Evolutionary conservation across 2,797 vertebrate genomes (phyloP).

Genomic region (Tiaroga cobitis): DNA sequence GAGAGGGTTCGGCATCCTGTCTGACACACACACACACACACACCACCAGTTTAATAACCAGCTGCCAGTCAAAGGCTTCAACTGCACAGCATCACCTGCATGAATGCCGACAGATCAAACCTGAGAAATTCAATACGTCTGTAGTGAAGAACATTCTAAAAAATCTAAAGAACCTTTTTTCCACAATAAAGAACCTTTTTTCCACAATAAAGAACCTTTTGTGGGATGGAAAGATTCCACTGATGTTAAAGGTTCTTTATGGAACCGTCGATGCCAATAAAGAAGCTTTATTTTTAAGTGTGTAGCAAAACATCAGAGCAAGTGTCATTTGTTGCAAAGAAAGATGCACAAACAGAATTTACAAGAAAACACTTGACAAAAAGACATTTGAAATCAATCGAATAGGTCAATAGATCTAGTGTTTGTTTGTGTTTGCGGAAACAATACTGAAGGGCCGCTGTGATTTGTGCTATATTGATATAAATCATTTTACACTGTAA

Average conservation of each 20-base stretch:
- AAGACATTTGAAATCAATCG: background rate
- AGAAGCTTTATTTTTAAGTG: background rate
- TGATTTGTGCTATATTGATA: too few species aligned
- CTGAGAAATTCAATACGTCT: background rate
- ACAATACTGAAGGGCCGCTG: too few species aligned
- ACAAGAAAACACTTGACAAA: background rate
- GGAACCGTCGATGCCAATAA: background rate
- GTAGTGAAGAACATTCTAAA: background rate
- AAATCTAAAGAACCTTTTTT: background rate
- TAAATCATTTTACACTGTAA: too few species aligned
- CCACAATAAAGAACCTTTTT: background rate
- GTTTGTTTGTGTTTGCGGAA: too few species aligned
- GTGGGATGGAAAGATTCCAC: background rate
- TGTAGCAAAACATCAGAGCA: background rate
- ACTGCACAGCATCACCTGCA: constrained; percentile 21
- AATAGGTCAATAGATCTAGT: background rate
- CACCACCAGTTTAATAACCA: constrained; percentile 11
- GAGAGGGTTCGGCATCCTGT: background rate
- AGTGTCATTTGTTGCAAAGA: background rate
- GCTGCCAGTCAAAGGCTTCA: constrained; percentile 9
- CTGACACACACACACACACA: background rate
- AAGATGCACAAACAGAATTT: background rate
- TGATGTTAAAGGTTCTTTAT: background rate
- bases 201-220: background rate
- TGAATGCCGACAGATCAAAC: background rate